Evolutionary conservation across 2,797 vertebrate species (phyloP), one percentile per base, ranked within the genome.

Genomic region (Etheostoma perlongum): DNA sequence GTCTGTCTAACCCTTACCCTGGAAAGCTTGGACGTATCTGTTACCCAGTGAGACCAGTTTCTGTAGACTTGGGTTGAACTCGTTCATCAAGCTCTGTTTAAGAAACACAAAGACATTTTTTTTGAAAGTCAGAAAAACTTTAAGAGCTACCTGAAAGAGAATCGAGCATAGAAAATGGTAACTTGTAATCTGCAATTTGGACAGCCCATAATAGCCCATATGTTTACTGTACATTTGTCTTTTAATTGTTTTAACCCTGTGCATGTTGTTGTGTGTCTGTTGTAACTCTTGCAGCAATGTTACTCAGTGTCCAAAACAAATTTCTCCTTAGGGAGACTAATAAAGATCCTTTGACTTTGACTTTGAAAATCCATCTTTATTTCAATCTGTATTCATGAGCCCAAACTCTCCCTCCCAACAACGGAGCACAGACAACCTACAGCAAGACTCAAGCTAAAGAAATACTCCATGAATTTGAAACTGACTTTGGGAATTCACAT

Each of bases 1-100:
- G 40, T 72, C 15, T 48, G 25, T 63, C 30, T 71, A 11, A 54
- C 16, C 49, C 82, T 96, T 93, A 98, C 98, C 96, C 0, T 96
- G 95, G 81, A 98, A 97, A 75, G 97, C 97, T 60, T 93, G 95
- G 23, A 96, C 74, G 75, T 98, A 99, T 89, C 96, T 96, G 91
- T 96, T 96, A 1, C 98, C 98, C 71, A 99, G 93, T 74, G 95
- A 95, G 40, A 96, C 96, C 85, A 99, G 94, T 72, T 96, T 97
- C 91, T 97, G 96, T 67, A 99, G 90, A 10, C 96, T 95, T 0
- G 98, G 98, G 85, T 98, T 99, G 91, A 99, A 97, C 82, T 97
- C 96, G 47, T 98, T 96, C 94, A 96, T 91, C 82, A 99, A 95
- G 78, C 82, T 97, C 98, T 99, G 92, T 72, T 72, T n/a, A 19